These are phyloP conservation scores for Rhingia rostrata DNA, from an alignment of 2,888 invertebrate genomes.

Conservation along the genomic window DNA sequence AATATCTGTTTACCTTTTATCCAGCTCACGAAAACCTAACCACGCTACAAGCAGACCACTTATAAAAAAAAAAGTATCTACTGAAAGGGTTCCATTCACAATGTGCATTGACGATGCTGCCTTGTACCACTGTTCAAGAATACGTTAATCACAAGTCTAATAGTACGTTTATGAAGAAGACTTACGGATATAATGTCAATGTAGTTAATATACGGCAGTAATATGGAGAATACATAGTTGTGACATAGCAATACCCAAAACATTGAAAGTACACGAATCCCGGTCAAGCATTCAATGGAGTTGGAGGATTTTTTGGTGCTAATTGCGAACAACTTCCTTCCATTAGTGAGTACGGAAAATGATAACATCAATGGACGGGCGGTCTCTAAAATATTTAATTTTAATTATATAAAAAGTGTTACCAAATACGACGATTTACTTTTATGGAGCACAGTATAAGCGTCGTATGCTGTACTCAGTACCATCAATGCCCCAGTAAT, in stretches of 20 bases:
- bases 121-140: slow-evolving; percentile 77
- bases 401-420: neutral
- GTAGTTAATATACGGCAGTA: neutral
- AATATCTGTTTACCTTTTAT: slow-evolving; percentile 76
- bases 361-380: neutral
- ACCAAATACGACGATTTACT: neutral
- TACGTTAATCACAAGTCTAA: neutral
- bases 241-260: slow-evolving; percentile 11
- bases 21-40: slow-evolving; percentile 80
- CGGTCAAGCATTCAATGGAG: slow-evolving; percentile 5
- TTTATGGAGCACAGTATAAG: neutral
- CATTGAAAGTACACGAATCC: slow-evolving; percentile 22
- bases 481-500: neutral
- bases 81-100: slow-evolving; percentile 84
- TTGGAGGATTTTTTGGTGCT: neutral
- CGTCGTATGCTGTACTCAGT: neutral
- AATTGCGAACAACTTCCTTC: slow-evolving; percentile 1
- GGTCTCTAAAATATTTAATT: neutral
- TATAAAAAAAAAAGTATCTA: slow-evolving; percentile 86
- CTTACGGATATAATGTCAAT: neutral
- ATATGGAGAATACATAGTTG: neutral
- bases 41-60: slow-evolving; percentile 85
- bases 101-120: slow-evolving; percentile 80
- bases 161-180: neutral
- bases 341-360: slow-evolving; percentile 6